A percentile compares a stretch with the other conserved stretches of the same genome.
Evolutionary conservation across 2,113 vertebrate species (phyloP).

Genomic region (Hiodon alosoides): DNA sequence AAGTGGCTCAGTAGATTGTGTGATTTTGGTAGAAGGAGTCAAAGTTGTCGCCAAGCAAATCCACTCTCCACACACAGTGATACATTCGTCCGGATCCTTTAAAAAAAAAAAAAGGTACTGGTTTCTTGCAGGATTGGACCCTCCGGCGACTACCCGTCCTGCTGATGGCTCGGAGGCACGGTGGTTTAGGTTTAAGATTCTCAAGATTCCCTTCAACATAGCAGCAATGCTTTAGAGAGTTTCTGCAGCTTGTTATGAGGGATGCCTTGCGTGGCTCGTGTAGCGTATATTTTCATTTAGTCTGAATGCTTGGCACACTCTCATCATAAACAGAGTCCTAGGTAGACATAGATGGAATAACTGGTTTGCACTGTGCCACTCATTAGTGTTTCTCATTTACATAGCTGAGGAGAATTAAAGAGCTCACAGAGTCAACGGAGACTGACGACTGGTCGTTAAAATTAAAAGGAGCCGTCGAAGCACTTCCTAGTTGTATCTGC

Average conservation of each 20-base stretch:
- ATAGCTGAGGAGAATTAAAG: conserved; percentile 41
- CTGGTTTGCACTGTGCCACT: conserved; percentile 68
- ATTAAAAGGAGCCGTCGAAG: background rate
- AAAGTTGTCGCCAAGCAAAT: background rate
- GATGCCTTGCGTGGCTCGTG: conserved; percentile 81
- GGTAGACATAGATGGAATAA: conserved; percentile 77
- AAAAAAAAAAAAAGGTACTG: conserved; percentile 41
- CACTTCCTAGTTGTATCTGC: background rate
- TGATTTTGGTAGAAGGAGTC: background rate
- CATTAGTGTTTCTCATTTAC: conserved; percentile 76
- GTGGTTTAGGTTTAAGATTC: conserved; percentile 77
- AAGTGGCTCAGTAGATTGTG: conserved; percentile 1
- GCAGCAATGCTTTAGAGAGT: conserved; percentile 77
- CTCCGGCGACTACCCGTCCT: conserved; percentile 36
- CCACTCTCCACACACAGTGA: conserved; percentile 36
- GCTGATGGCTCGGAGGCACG: conserved; percentile 53
- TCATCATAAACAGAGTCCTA: conserved; percentile 77
- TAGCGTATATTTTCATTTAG: conserved; percentile 92
- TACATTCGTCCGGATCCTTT: conserved; percentile 42
- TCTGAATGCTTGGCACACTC: conserved; percentile 87
- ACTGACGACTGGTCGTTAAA: background rate
- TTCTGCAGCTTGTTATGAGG: conserved; percentile 90
- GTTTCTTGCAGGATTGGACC: background rate
- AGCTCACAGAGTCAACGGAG: conserved; percentile 4
- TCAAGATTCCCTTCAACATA: conserved; percentile 86